phyloP scores from a whole-genome alignment of 2,888 invertebrate species.

The Gnatocerus cornutus region DNA sequence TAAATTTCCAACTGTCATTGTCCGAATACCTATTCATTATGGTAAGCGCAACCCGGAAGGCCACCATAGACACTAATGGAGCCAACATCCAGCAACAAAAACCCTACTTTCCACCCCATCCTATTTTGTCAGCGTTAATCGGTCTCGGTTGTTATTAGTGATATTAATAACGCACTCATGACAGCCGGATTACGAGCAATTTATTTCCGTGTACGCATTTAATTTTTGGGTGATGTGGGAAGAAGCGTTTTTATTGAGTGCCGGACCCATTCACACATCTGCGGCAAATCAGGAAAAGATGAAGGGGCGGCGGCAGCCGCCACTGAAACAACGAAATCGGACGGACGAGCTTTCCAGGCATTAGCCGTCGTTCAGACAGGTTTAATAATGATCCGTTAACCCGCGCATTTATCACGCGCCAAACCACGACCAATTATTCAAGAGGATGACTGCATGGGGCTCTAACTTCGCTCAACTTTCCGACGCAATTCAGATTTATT shows the following conservation, averaged over 20 bases:
- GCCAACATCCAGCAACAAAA: conserved; percentile 19
- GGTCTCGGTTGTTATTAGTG: conserved; percentile 28
- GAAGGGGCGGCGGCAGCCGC: conserved; percentile 15
- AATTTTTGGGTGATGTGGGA: conserved; percentile 17
- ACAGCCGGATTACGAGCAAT: conserved; percentile 32
- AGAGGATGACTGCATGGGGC: conserved; percentile 58
- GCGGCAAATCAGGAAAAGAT: conserved; percentile 37
- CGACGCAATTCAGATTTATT: conserved; percentile 57
- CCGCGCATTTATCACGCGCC: conserved; percentile 61
- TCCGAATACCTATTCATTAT: conserved; percentile 37
- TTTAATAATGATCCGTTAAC: conserved; percentile 64
- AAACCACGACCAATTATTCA: conserved; percentile 63
- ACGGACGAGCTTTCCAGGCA: conserved; percentile 33
- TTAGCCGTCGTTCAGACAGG: conserved; percentile 53
- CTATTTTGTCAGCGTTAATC: conserved; percentile 25
- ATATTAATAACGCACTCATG: conserved; percentile 31
- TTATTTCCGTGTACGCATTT: conserved; percentile 16
- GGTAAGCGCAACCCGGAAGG: conserved; percentile 27
- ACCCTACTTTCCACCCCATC: conserved; percentile 10
- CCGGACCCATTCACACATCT: conserved; percentile 28
- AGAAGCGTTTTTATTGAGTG: conserved; percentile 34
- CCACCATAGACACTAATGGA: conserved; percentile 25
- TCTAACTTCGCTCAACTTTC: conserved; percentile 58
- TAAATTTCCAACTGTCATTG: conserved; percentile 45
- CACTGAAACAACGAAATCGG: conserved; percentile 35